These are phyloP conservation scores for Cryptophagus acutangulus DNA, from an alignment of 2,888 invertebrate species.

Conservation along the genomic window DNA sequence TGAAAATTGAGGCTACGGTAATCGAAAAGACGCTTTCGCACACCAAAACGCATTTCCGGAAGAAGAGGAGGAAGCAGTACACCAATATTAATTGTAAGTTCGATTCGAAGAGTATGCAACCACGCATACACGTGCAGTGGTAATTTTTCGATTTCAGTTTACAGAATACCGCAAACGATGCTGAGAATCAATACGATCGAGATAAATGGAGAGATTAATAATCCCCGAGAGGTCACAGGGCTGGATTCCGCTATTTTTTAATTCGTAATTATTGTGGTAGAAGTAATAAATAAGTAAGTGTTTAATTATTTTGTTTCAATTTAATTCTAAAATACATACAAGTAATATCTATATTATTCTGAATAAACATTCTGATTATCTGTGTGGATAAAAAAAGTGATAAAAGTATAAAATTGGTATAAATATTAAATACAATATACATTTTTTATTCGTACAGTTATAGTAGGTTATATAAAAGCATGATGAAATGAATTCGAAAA, in stretches of 20 bases:
- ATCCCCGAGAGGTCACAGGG: conserved; percentile 43
- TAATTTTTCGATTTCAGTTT: conserved; percentile 49
- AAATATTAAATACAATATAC: conserved; percentile 18
- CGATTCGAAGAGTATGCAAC: conserved; percentile 2
- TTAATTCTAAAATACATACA: background rate
- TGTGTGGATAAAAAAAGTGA: conserved; percentile 26
- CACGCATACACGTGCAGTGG: background rate
- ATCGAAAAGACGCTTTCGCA: conserved; percentile 80
- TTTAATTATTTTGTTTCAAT: too few species aligned
- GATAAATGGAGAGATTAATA: conserved; percentile 47
- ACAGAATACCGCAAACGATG: conserved; percentile 65
- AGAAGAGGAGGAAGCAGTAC: conserved; percentile 72
- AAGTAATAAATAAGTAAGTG: background rate
- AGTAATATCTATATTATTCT: background rate
- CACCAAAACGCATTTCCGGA: conserved; percentile 71
- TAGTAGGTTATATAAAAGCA: conserved; percentile 13
- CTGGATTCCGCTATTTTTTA: conserved; percentile 33
- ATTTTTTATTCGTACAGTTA: conserved; percentile 12
- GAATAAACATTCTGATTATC: conserved; percentile 1
- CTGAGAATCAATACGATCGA: conserved; percentile 71
- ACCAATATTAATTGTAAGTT: conserved; percentile 66
- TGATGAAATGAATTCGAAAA: conserved; percentile 9
- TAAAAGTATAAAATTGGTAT: conserved; percentile 27
- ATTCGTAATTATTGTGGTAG: conserved; percentile 13
- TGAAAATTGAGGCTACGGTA: conserved; percentile 72